Base-by-base conservation (phyloP, 1,140 invertebrate genomes). In the Colletes gigas region DNA sequence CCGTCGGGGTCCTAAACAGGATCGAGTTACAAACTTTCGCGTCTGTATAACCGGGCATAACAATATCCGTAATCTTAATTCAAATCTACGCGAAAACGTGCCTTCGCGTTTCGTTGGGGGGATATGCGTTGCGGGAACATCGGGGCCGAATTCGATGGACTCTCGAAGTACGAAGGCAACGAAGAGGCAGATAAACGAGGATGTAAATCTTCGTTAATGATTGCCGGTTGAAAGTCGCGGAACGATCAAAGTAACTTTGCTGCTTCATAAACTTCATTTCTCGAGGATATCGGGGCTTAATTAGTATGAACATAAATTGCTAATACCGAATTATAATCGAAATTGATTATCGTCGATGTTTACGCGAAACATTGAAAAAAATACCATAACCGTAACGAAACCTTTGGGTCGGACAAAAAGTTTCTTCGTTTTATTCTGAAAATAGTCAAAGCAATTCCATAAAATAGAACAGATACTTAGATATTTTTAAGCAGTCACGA, bases 161-260 rank as follows among this genome's bases (percentile, higher is more conserved):
- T 73, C 19, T 7, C 15, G 7, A 65, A 65, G 50, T 39, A 52
- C 9, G 47, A 14, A 50, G 4, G 44, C 44, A 21, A 52, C n/a
- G 17, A 50, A n/a, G 17, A n/a, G 17, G 8, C 57, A 21, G 21
- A 17, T 39, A 39, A 62, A 70, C 17, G 66, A 21, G 59, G 10
- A 47, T 67, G 60, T 65, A 78, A 78, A 72, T 65, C 50, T 71
- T 30, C n/a, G 30, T 52, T 72, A 60, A 54, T 41, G 50, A 54
- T 8, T 4, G 4, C 19, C 7, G 4, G 2, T 50, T 21, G 17
- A 77, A 68, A 59, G 19, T 55, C 15, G 54, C 59, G 30, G 39
- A 12, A 63, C 39, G 60, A 72, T 72, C 68, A 55, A 65, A 72
- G 19, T n/a, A 9, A 63, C 47, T 54, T 19, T 10, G 21, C 41